Conservation (phyloP, 2,797 vertebrate species). For the Falco berigora region DNA sequence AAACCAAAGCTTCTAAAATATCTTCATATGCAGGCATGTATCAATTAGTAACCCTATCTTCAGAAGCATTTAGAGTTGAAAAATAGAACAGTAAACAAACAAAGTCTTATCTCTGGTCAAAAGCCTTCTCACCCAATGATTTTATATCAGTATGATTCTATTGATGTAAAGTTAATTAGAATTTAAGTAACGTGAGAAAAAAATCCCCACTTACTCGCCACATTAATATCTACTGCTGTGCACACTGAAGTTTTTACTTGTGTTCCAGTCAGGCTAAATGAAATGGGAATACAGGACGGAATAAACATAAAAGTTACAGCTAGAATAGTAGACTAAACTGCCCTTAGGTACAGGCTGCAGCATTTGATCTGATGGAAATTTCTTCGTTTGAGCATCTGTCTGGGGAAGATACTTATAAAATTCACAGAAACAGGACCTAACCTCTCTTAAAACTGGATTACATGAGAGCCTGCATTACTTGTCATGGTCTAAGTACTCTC, state of each 20-base stretch:
- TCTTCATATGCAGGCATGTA: neutral
- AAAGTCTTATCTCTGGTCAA: neutral
- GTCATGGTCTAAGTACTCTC: neutral
- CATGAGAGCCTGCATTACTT: neutral
- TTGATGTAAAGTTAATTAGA: neutral
- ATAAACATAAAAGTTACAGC: neutral
- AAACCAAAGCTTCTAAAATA: neutral
- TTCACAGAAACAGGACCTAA: neutral
- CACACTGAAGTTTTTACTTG: neutral
- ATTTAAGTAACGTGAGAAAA: neutral
- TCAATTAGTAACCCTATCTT: neutral
- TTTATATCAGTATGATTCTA: neutral
- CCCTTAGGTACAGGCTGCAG: neutral
- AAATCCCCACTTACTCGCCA: neutral
- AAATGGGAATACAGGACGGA: neutral
- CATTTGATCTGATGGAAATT: neutral
- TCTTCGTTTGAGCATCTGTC: neutral
- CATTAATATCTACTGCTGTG: neutral
- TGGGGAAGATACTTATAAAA: neutral
- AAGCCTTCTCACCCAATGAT: neutral
- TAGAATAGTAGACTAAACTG: neutral
- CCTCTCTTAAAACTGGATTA: neutral
- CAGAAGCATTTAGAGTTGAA: neutral
- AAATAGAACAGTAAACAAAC: neutral
- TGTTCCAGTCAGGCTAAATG: neutral